These are phyloP conservation scores for Myodes glareolus DNA, from an alignment of 2,113 vertebrate genomes.

Conservation along the genomic window DNA sequence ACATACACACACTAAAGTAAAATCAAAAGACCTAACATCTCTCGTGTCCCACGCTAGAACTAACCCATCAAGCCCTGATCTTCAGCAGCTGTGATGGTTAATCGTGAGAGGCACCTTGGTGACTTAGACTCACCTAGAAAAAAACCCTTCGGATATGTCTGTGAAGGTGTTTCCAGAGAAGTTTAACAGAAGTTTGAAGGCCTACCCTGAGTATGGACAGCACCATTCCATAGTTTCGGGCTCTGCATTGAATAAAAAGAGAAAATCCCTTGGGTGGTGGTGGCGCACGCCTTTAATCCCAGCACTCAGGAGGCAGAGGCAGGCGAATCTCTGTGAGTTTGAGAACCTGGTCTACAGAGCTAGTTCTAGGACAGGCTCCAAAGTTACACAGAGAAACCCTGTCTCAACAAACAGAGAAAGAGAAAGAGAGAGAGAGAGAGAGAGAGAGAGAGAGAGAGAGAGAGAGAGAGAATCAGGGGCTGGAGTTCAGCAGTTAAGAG, in stretches of 20 bases:
- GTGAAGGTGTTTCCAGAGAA: background rate
- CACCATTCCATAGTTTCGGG: background rate
- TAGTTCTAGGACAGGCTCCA: too few relatives aligned
- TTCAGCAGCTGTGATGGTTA: background rate
- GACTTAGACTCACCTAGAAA: background rate
- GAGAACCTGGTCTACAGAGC: too few relatives aligned
- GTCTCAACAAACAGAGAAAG: too few relatives aligned
- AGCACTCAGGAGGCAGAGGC: too few relatives aligned
- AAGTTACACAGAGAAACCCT: too few relatives aligned
- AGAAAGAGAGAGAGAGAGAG: too few relatives aligned
- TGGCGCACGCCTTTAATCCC: too few relatives aligned
- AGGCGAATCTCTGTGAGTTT: too few relatives aligned
- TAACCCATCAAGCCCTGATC: background rate
- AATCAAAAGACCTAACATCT: background rate
- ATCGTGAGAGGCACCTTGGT: background rate
- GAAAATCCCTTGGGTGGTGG: too few relatives aligned
- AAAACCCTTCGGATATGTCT: background rate
- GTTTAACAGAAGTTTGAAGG: background rate
- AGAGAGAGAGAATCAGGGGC: too few relatives aligned
- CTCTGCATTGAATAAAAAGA: background rate
- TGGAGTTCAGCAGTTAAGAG: background rate
- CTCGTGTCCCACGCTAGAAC: background rate
- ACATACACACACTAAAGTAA: background rate
- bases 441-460: background rate
- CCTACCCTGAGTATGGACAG: background rate